Percentiles rank a stretch among this genome's conserved stretches.
Evolutionary conservation across 2,113 vertebrate genomes (phyloP).

Genomic region (Phylloscopus trochiloides): DNA sequence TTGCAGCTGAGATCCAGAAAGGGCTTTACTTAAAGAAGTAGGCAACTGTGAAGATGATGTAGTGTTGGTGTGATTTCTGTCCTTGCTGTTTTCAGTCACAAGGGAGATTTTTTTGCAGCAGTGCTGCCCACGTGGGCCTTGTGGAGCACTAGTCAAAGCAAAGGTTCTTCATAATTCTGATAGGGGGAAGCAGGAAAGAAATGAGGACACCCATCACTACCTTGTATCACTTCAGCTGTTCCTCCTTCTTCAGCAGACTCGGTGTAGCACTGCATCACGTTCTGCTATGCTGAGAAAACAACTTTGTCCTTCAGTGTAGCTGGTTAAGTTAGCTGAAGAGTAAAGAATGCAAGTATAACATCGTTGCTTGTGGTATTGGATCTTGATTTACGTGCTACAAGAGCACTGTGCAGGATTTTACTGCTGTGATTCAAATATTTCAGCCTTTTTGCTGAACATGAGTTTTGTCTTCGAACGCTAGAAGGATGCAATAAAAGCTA

Average conservation of each 20-base stretch:
- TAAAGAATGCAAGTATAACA: neutral
- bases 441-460: neutral
- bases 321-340: neutral
- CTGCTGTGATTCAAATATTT: neutral
- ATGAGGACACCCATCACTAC: neutral
- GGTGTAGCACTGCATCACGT: neutral
- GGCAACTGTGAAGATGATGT: neutral
- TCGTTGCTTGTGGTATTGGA: accelerated
- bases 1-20: neutral
- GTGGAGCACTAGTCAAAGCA: neutral
- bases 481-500: neutral
- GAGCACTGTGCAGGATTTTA: neutral
- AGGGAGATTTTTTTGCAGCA: neutral
- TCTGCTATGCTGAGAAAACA: neutral
- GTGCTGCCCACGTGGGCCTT: neutral
- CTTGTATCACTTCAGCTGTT: neutral
- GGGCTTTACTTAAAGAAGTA: neutral
- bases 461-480: neutral
- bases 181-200: neutral
- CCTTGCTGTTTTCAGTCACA: neutral
- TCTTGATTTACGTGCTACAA: neutral
- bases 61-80: neutral
- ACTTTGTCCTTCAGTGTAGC: neutral
- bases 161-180: neutral
- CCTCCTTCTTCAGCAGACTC: neutral